Evolutionary conservation across 2,113 vertebrate genomes (phyloP).

Genomic region (Rhadina sibilatrix): DNA sequence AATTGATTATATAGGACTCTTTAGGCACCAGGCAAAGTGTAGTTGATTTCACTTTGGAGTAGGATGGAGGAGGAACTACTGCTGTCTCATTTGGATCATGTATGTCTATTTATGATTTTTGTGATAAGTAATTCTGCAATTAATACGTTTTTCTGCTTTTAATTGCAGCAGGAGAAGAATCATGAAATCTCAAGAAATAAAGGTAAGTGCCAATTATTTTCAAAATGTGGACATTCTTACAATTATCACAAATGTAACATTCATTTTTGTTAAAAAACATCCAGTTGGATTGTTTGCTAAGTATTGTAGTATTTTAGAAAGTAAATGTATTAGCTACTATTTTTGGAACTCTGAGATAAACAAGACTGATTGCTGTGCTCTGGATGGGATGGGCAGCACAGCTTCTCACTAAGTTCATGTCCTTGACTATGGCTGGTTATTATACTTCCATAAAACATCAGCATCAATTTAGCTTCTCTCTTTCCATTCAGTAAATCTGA

Average conservation of each 20-base stretch:
- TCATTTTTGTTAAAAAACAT: not conserved
- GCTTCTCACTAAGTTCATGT: not conserved
- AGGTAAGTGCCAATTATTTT: conserved; percentile 70
- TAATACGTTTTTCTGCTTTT: conserved; percentile 61
- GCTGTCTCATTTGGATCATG: not conserved
- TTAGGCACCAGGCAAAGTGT: not conserved
- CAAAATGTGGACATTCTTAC: not conserved
- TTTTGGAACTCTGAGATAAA: not conserved
- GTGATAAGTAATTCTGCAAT: not conserved
- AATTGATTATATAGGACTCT: not conserved
- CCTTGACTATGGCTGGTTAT: not conserved
- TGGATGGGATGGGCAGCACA: not conserved
- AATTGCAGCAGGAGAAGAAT: conserved; percentile 79
- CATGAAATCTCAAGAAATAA: conserved; percentile 73
- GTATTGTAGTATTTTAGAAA: not conserved
- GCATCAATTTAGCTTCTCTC: not conserved
- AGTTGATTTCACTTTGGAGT: not conserved
- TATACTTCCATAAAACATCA: not conserved
- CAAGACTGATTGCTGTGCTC: not conserved
- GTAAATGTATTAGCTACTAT: not conserved
- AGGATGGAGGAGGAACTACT: not conserved
- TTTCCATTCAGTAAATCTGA: not conserved
- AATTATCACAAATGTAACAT: not conserved
- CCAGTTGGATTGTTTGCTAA: not conserved
- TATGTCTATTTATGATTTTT: not conserved